Percentiles rank a stretch among this genome's conserved stretches.
These are phyloP conservation scores for Lanistes nyassanus DNA, from an alignment of 1,140 invertebrate species.

Conservation along the genomic window DNA sequence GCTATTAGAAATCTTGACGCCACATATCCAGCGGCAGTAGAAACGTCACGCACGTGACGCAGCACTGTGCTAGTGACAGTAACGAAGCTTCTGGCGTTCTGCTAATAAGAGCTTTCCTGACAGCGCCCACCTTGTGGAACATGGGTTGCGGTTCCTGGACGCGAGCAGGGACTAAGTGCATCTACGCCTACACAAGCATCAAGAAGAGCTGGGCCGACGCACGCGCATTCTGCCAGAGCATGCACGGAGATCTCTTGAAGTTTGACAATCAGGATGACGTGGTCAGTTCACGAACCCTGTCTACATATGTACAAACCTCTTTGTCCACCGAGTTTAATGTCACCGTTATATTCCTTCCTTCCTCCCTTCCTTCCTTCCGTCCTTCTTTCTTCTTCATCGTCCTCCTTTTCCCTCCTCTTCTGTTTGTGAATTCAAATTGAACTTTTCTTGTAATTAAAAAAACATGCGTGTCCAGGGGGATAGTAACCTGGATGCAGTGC, in stretches of 20 bases:
- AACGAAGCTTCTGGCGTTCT: too few species aligned
- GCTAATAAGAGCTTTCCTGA: too few species aligned
- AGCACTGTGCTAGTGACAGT: too few species aligned
- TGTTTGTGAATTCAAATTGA: too few species aligned
- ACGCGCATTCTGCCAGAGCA: constrained; percentile 18
- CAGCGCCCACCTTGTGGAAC: constrained; percentile 9
- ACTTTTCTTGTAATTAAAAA: too few species aligned
- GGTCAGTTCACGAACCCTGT: too few species aligned
- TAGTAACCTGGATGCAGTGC: neutral
- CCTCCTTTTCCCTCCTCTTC: constrained; percentile 1
- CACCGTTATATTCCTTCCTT: neutral
- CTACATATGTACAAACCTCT: too few species aligned
- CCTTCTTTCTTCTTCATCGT: neutral
- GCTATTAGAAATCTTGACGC: too few species aligned
- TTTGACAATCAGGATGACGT: constrained; percentile 35
- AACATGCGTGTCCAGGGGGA: too few species aligned
- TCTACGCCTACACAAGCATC: constrained; percentile 24
- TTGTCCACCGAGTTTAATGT: too few species aligned
- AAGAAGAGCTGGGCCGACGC: constrained; percentile 22
- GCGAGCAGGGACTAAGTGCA: constrained; percentile 40
- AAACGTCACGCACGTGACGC: too few species aligned
- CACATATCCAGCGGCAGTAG: too few species aligned
- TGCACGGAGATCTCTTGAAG: constrained; percentile 27
- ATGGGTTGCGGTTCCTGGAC: constrained; percentile 38
- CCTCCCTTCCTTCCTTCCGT: neutral